Evolutionary conservation across 1,140 invertebrate species (phyloP).

Genomic region (Caenorhabditis tropicalis): DNA sequence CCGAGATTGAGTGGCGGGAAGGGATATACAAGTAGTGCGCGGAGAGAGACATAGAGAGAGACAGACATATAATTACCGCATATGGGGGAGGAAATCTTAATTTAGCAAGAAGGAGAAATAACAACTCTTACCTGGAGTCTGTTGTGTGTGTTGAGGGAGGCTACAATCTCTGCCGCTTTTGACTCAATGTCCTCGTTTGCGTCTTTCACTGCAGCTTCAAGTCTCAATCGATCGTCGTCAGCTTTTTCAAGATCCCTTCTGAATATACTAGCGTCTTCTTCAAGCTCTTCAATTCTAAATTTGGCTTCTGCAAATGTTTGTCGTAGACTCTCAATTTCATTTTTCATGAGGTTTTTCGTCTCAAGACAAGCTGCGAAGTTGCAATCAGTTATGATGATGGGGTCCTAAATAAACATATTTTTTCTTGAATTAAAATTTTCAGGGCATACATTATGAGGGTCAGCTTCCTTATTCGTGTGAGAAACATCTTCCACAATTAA

Average conservation of each 20-base stretch:
- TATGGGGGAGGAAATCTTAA: neutral
- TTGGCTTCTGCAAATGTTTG: conserved; percentile 48
- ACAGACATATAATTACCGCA: neutral
- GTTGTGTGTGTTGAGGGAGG: conserved; percentile 55
- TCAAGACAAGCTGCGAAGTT: conserved; percentile 54
- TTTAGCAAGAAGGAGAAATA: neutral
- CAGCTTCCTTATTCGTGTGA: conserved; percentile 8
- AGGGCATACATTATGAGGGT: conserved; percentile 16
- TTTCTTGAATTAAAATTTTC: neutral
- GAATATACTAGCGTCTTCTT: conserved; percentile 58
- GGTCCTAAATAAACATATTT: neutral
- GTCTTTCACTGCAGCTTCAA: conserved; percentile 47
- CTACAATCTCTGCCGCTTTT: conserved; percentile 58
- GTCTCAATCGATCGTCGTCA: conserved; percentile 45
- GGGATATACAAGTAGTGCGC: neutral
- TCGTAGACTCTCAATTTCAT: conserved; percentile 41
- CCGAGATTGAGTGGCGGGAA: neutral
- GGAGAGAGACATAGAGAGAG: neutral
- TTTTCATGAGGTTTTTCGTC: conserved; percentile 62
- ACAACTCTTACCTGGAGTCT: conserved; percentile 56
- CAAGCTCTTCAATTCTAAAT: conserved; percentile 58
- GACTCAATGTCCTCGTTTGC: conserved; percentile 57
- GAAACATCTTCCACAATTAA: neutral
- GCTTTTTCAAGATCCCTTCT: conserved; percentile 48
- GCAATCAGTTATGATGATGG: neutral